Conservation (phyloP, 2,797 vertebrate species). For the Okamejei kenojei region DNA sequence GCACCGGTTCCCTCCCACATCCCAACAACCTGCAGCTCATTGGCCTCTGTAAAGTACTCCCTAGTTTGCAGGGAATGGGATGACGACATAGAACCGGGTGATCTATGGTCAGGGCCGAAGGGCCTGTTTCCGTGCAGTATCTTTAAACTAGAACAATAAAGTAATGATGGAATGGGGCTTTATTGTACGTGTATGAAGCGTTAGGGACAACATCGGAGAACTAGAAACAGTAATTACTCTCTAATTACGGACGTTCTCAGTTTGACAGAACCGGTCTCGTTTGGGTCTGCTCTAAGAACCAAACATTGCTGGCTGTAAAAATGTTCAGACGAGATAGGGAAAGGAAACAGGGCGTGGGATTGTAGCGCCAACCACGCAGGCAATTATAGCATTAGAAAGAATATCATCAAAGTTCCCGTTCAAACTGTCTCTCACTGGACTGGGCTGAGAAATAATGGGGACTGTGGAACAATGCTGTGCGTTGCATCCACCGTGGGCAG, state of each 20-base stretch:
- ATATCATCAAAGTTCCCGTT: slow-evolving; percentile 1
- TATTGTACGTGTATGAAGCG: not conserved
- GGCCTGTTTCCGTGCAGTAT: no score
- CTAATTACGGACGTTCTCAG: not conserved
- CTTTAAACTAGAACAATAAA: not conserved
- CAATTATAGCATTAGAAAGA: not conserved
- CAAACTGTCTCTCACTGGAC: not conserved
- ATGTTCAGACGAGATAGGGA: slow-evolving; percentile 14
- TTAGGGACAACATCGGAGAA: slow-evolving; percentile 12
- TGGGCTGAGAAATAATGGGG: not conserved
- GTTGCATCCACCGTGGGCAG: not conserved
- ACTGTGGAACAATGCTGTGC: not conserved
- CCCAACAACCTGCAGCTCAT: no score
- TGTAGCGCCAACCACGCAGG: not conserved
- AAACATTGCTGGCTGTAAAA: not conserved
- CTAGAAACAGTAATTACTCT: not conserved
- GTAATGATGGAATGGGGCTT: not conserved
- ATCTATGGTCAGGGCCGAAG: no score
- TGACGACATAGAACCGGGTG: no score
- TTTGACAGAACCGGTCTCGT: slow-evolving; percentile 7
- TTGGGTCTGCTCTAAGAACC: not conserved
- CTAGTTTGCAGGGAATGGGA: no score
- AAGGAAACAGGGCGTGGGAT: slow-evolving; percentile 25
- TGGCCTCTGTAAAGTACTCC: no score
- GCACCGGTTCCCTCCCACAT: no score